phyloP scores from a whole-genome alignment of 2,797 vertebrate species.

The Phrynocephalus vlangalii region DNA sequence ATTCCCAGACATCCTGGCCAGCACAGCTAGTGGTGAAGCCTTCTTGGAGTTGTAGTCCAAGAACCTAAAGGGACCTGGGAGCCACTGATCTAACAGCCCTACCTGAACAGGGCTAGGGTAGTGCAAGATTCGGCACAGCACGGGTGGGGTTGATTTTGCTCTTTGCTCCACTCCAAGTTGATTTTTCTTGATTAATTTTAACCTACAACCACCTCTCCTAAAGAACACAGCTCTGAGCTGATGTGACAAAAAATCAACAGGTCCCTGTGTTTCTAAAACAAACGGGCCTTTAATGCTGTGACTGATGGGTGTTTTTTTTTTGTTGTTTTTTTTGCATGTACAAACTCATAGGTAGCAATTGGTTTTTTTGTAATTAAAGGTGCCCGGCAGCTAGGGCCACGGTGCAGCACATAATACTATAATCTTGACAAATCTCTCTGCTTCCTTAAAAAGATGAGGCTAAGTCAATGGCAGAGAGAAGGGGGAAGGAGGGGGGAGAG shows the following conservation, averaged over 20 bases:
- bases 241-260: neutral
- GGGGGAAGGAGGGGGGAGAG: no score
- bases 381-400: conserved; percentile 81
- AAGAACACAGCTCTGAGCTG: no score
- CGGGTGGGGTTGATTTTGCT: no score
- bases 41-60: no score
- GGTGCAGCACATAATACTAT: conserved; percentile 78
- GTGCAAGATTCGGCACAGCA: neutral
- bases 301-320: conserved; percentile 6
- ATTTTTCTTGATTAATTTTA: neutral
- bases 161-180: neutral
- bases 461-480: conserved; percentile 76
- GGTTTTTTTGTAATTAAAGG: conserved; percentile 86
- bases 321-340: neutral
- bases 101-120: neutral
- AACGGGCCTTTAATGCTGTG: neutral
- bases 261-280: conserved; percentile 15
- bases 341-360: conserved; percentile 71
- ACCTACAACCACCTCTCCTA: neutral
- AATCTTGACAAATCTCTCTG: conserved; percentile 85
- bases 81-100: no score
- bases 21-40: no score
- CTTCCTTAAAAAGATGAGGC: conserved; percentile 79
- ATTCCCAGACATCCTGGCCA: no score
- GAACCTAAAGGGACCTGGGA: no score